Evolutionary conservation across 64 coral and sea anemone species (phyloP).

Genomic region (Cladopsammia gracilis): DNA sequence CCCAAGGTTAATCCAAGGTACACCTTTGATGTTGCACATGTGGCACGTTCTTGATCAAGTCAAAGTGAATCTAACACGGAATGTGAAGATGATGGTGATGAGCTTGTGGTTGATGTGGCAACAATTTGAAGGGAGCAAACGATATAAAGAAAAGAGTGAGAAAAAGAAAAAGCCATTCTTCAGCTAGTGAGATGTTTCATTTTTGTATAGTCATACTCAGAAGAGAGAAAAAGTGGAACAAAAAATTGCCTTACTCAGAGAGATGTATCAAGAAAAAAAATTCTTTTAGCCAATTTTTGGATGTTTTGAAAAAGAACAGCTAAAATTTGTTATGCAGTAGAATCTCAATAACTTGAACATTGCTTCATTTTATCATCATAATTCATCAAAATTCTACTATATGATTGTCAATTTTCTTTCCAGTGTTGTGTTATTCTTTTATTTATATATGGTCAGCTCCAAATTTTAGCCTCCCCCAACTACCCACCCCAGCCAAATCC

Average conservation of each 20-base stretch:
- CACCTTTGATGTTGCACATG: background rate
- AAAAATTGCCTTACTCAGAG: slow-evolving; percentile 33
- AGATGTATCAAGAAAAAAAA: slow-evolving; percentile 47
- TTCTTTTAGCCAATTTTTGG: slow-evolving; percentile 34
- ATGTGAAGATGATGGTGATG: too few relatives aligned
- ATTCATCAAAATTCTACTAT: background rate
- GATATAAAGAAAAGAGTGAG: slow-evolving; percentile 10
- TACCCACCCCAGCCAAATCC: background rate
- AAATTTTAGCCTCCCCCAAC: background rate
- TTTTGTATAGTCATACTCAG: slow-evolving; percentile 38
- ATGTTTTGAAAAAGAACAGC: slow-evolving; percentile 55
- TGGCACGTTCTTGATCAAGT: background rate
- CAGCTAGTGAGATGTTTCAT: slow-evolving; percentile 50
- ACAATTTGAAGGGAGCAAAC: background rate
- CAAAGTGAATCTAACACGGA: background rate
- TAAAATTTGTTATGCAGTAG: background rate
- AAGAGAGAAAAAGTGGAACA: slow-evolving; percentile 59
- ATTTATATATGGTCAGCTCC: slow-evolving; percentile 18
- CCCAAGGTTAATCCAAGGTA: slow-evolving; percentile 6
- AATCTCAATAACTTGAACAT: background rate
- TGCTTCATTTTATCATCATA: background rate
- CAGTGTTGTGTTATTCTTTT: slow-evolving; percentile 6
- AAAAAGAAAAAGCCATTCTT: slow-evolving; percentile 53
- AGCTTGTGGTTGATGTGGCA: background rate
- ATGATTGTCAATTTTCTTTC: background rate